Percentiles rank a stretch among this genome's conserved stretches.
Evolutionary conservation across 2,797 vertebrate species (phyloP).

Genomic region (Myotis pilosus): DNA sequence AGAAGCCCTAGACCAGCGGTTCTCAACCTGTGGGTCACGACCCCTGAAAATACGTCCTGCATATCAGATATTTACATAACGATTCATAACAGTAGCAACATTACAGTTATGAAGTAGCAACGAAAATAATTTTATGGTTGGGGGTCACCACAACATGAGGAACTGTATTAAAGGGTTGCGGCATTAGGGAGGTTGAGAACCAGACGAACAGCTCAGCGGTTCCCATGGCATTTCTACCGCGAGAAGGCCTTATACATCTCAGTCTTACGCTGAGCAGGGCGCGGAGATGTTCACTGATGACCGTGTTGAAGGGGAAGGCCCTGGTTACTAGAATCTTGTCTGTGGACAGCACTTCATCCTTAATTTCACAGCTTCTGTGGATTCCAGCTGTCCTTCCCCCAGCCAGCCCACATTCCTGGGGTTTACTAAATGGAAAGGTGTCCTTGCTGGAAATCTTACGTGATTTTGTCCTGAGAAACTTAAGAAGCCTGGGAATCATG

Average conservation of each 20-base stretch:
- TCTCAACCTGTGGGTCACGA: too few relatives aligned
- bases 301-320: not conserved
- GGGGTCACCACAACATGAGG: too few relatives aligned
- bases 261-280: not conserved
- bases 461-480: not conserved
- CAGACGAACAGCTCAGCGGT: not conserved
- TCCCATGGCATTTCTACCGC: not conserved
- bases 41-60: too few relatives aligned
- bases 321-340: not conserved
- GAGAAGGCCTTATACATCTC: not conserved
- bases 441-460: not conserved
- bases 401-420: not conserved
- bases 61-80: too few relatives aligned
- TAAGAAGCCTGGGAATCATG: not conserved
- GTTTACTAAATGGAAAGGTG: not conserved
- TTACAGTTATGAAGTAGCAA: too few relatives aligned
- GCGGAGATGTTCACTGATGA: not conserved
- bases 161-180: too few relatives aligned
- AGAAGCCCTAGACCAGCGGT: not conserved
- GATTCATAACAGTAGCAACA: too few relatives aligned
- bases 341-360: not conserved
- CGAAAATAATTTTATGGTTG: too few relatives aligned
- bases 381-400: not conserved
- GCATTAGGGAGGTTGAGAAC: not conserved
- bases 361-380: not conserved